phyloP scores from a whole-genome alignment of 1,140 invertebrate genomes.

The Drosophila ogumai region DNA sequence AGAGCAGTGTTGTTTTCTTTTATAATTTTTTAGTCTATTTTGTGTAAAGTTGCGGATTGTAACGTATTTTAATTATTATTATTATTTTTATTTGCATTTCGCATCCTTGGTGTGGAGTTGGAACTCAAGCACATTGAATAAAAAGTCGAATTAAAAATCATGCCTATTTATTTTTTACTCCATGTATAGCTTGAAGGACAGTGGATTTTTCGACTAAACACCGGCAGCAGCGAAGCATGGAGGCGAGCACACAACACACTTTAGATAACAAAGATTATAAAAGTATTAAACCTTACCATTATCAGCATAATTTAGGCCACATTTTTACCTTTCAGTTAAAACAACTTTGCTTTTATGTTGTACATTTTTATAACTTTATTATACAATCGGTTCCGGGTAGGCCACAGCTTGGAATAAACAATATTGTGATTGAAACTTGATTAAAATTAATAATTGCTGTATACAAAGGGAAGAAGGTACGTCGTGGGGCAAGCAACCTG shows the following conservation, averaged over 20 bases:
- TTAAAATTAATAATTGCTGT: constrained; percentile 37
- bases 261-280: constrained; percentile 54
- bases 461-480: constrained; percentile 34
- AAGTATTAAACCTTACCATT: constrained; percentile 40
- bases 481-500: constrained; percentile 20
- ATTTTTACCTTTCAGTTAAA: not conserved
- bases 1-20: constrained; percentile 30
- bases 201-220: constrained; percentile 55
- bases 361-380: constrained; percentile 73
- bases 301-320: constrained; percentile 26
- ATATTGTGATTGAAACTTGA: constrained; percentile 44
- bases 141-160: constrained; percentile 41
- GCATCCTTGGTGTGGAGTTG: constrained; percentile 50
- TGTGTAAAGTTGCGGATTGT: constrained; percentile 38
- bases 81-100: constrained; percentile 62
- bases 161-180: not conserved
- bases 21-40: constrained; percentile 39
- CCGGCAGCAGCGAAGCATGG: not conserved
- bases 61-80: constrained; percentile 38
- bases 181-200: constrained; percentile 57
- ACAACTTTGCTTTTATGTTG: constrained; percentile 6
- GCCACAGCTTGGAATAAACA: constrained; percentile 48
- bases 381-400: constrained; percentile 52
- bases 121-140: constrained; percentile 68
- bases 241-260: not conserved